A percentile compares a stretch with the other conserved stretches of the same genome.
Evolutionary conservation across 2,888 invertebrate genomes (phyloP).

Genomic region (Lepidochrysops patricia): DNA sequence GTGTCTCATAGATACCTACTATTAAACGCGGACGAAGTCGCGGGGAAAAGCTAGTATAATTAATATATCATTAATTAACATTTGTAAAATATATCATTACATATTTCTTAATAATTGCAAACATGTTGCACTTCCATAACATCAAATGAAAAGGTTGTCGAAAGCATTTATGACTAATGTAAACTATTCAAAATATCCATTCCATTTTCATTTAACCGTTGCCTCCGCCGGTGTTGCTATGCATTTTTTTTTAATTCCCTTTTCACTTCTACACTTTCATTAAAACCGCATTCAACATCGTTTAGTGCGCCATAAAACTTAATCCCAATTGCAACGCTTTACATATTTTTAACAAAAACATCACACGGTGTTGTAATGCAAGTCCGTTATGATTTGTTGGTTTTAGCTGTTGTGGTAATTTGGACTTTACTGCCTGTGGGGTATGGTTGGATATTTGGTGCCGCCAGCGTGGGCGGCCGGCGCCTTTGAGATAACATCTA

Average conservation of each 20-base stretch:
- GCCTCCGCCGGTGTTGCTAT: neutral
- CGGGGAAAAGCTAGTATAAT: no score
- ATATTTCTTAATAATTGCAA: no score
- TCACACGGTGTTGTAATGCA: neutral
- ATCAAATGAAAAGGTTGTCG: no score
- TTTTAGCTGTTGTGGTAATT: neutral
- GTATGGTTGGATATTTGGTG: neutral
- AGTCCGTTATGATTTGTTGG: constrained; percentile 12
- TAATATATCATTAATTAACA: no score
- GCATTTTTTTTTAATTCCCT: neutral
- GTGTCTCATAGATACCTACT: no score
- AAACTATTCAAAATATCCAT: no score
- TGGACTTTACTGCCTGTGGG: neutral
- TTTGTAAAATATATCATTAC: no score
- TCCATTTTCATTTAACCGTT: no score
- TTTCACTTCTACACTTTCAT: neutral
- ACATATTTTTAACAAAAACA: constrained; percentile 10
- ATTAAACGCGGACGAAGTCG: no score
- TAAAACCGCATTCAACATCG: neutral
- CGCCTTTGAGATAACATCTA: constrained; percentile 72
- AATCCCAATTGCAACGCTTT: constrained; percentile 9
- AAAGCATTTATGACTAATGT: no score
- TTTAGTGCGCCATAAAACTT: neutral
- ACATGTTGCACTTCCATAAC: no score
- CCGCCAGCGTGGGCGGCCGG: constrained; percentile 41